Percentiles rank a stretch among this genome's conserved stretches.
Conservation (phyloP, 2,113 vertebrate genomes). For the Ammodytes marinus region DNA sequence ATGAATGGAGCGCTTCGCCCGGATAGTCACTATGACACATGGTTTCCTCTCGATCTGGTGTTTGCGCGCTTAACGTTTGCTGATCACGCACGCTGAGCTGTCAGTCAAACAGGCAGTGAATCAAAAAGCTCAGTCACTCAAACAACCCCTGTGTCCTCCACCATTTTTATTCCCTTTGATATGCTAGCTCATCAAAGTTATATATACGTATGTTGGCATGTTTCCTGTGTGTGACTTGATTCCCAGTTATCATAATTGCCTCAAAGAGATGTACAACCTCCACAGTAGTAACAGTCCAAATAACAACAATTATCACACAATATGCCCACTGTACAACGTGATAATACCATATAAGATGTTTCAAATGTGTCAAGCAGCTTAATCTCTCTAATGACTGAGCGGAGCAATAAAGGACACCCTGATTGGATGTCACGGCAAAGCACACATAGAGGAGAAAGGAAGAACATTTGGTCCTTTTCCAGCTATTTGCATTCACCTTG, state of each 20-base stretch:
- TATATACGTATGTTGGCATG: neutral
- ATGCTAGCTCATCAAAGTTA: neutral
- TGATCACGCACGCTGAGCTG: neutral
- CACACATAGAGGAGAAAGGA: neutral
- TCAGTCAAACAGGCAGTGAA: neutral
- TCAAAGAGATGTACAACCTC: no score
- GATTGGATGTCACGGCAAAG: conserved; percentile 10
- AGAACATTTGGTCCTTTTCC: neutral
- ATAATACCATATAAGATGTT: neutral
- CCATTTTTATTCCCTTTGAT: neutral
- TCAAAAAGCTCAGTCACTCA: neutral
- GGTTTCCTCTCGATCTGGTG: neutral
- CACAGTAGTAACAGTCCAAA: neutral
- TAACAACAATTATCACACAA: neutral
- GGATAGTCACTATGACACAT: neutral
- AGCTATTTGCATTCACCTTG: conserved; percentile 33
- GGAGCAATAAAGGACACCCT: neutral
- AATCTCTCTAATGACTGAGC: conserved; percentile 5
- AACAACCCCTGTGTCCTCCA: neutral
- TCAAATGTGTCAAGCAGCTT: conserved; percentile 2
- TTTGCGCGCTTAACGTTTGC: conserved; percentile 18
- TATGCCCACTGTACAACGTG: neutral
- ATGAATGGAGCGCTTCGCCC: neutral
- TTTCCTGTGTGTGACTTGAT: neutral
- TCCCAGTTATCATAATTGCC: neutral